Percentiles rank a stretch among this genome's conserved stretches.
Conservation (phyloP, 1,140 invertebrate species). For the Maconellicoccus hirsutus region DNA sequence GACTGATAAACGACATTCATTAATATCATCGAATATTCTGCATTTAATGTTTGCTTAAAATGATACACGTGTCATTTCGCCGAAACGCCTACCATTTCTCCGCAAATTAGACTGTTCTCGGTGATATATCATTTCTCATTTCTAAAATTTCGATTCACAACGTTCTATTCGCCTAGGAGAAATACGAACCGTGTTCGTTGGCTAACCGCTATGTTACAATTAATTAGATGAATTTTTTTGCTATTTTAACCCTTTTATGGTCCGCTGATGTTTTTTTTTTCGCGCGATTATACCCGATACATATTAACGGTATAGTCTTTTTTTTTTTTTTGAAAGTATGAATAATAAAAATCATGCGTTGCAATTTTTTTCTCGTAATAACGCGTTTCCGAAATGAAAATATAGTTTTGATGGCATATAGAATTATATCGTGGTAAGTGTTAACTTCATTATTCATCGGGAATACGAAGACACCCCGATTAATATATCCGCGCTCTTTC, state of each 20-base stretch:
- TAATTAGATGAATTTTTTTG: background rate
- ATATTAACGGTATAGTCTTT: background rate
- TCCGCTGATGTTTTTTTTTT: background rate
- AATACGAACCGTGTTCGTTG: background rate
- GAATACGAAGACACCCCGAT: no score
- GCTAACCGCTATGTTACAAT: slow-evolving; percentile 1
- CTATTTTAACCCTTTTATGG: background rate
- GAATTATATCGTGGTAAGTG: no score
- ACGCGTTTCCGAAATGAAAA: no score
- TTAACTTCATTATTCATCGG: no score
- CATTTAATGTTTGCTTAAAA: slow-evolving; percentile 21
- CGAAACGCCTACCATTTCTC: slow-evolving; percentile 17
- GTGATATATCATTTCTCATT: slow-evolving; percentile 18
- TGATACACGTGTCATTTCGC: slow-evolving; percentile 18
- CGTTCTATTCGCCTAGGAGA: background rate
- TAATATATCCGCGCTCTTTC: no score
- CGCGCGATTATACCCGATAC: background rate
- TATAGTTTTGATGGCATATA: no score
- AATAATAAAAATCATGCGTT: background rate
- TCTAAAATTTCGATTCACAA: background rate
- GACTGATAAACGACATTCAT: slow-evolving; percentile 16
- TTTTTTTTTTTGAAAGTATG: background rate
- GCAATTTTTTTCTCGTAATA: no score
- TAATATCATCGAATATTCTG: slow-evolving; percentile 22
- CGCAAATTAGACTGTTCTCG: slow-evolving; percentile 15